Conservation (phyloP, 2,797 vertebrate species). For the Cossypha caffra region DNA sequence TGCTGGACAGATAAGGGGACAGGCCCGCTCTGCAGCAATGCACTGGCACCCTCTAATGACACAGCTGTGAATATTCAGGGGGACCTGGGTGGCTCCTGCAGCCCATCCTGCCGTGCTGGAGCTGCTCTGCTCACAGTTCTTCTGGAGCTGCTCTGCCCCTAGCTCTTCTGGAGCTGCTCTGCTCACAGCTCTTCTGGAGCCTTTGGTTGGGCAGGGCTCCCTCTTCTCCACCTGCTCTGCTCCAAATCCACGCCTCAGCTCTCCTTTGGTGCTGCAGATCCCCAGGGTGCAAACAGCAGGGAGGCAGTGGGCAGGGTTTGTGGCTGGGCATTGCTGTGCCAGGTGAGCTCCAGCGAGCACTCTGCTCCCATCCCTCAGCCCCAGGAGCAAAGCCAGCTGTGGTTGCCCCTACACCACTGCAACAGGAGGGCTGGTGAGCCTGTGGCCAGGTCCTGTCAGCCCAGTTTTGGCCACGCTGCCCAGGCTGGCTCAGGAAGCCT, state of each 20-base stretch:
- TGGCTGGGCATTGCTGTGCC: background rate
- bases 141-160: background rate
- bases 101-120: accelerated
- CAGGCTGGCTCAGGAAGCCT: background rate
- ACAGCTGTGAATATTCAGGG: accelerated
- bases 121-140: no score
- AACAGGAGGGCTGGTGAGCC: accelerated
- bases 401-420: background rate
- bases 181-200: background rate
- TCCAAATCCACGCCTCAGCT: background rate
- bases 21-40: background rate
- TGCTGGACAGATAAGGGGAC: background rate
- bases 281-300: background rate
- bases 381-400: background rate
- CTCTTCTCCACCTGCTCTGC: background rate
- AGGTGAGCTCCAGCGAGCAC: accelerated
- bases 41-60: slow-evolving; percentile 46
- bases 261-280: accelerated
- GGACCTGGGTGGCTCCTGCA: accelerated
- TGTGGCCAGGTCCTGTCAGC: accelerated
- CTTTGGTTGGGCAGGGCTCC: background rate
- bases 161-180: background rate
- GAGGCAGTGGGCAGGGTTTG: background rate
- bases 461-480: background rate
- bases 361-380: background rate